Evolutionary conservation across 2,113 vertebrate genomes (phyloP).

Genomic region (Austrofundulus limnaeus): DNA sequence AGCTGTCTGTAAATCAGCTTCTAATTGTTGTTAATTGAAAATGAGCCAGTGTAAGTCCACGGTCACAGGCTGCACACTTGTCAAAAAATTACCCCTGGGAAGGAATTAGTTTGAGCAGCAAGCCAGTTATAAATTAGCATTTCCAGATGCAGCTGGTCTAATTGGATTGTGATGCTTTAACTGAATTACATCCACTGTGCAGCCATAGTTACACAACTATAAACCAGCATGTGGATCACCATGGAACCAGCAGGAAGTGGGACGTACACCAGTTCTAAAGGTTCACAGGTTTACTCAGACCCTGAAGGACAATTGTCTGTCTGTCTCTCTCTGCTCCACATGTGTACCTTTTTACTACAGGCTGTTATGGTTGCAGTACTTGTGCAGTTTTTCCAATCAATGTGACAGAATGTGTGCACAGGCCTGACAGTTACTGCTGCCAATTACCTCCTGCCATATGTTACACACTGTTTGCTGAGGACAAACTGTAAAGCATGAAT

Average conservation of each 20-base stretch:
- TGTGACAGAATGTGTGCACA: slow-evolving; percentile 36
- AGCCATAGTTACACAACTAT: slow-evolving; percentile 48
- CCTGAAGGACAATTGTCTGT: no score
- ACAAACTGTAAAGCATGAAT: slow-evolving; percentile 2
- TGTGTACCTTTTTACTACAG: not conserved
- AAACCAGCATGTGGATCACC: slow-evolving; percentile 26
- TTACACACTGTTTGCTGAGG: not conserved
- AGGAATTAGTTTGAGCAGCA: slow-evolving; percentile 58
- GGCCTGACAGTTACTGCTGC: slow-evolving; percentile 31
- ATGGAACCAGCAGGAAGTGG: no score
- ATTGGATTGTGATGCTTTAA: slow-evolving; percentile 75
- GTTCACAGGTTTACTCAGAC: slow-evolving; percentile 58
- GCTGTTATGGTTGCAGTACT: slow-evolving; percentile 7
- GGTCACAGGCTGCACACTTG: slow-evolving; percentile 55
- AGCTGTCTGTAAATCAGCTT: slow-evolving; percentile 54
- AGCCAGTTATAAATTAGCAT: slow-evolving; percentile 66
- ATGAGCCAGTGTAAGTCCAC: slow-evolving; percentile 58
- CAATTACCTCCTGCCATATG: slow-evolving; percentile 27
- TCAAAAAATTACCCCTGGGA: slow-evolving; percentile 74
- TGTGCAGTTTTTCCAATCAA: not conserved
- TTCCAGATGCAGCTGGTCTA: slow-evolving; percentile 68
- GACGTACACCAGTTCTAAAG: no score
- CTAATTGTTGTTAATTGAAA: slow-evolving; percentile 67
- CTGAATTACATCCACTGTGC: slow-evolving; percentile 68
- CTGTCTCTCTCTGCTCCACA: no score